These are phyloP conservation scores for Eupeodes latifasciatus DNA, from an alignment of 2,888 invertebrate species.

Conservation along the genomic window DNA sequence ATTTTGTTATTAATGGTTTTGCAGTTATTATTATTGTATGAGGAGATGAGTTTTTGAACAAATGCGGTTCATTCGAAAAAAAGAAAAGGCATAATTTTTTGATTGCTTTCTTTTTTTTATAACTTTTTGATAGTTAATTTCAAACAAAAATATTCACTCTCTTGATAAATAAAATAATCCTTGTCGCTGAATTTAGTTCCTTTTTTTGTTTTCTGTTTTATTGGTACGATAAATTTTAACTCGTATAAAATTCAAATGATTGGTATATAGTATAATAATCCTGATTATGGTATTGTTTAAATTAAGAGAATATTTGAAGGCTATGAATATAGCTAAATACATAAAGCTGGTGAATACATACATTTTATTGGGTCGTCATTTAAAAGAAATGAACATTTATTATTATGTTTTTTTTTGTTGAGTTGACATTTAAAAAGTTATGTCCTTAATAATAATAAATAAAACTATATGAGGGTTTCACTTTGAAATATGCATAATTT, in stretches of 20 bases:
- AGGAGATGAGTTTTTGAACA: neutral
- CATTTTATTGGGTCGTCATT: neutral
- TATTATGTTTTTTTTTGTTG: neutral
- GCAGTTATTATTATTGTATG: neutral
- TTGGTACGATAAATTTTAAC: neutral
- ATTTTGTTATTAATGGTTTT: conserved; percentile 28
- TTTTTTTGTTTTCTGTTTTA: neutral
- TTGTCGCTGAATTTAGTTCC: neutral
- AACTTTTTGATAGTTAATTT: conserved; percentile 36
- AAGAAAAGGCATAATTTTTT: neutral
- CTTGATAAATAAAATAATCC: neutral
- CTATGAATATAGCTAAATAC: too few species aligned
- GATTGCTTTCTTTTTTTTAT: conserved; percentile 12
- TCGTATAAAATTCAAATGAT: conserved; percentile 3
- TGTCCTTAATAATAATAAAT: too few species aligned
- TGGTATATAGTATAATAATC: neutral
- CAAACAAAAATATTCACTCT: conserved; percentile 11
- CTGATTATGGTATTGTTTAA: neutral
- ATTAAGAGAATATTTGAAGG: neutral
- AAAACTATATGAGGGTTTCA: too few species aligned
- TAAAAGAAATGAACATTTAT: neutral
- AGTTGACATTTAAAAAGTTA: too few species aligned
- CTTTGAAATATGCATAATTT: too few species aligned
- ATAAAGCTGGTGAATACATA: too few species aligned
- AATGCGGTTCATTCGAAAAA: neutral